These are phyloP conservation scores for Leptarthrus brevirostris DNA, from an alignment of 2,888 invertebrate genomes.

Conservation along the genomic window DNA sequence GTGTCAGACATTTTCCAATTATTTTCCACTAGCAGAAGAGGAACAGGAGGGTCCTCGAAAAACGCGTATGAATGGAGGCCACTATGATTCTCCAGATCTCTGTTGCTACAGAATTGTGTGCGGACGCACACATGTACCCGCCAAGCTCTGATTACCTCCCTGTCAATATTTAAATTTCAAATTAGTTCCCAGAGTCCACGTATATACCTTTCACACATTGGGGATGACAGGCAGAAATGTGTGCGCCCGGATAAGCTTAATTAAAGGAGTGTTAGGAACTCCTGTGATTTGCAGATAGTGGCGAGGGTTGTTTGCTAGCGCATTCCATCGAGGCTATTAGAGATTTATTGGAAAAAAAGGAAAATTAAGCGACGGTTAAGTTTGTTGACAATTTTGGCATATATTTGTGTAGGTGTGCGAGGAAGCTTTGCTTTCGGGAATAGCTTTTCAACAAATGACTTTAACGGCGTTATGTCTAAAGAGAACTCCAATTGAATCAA, in stretches of 20 bases:
- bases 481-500: too few relatives aligned
- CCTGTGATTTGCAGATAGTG: constrained; percentile 43
- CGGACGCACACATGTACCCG: constrained; percentile 31
- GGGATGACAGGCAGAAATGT: constrained; percentile 16
- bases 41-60: neutral
- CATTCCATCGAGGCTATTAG: constrained; percentile 31
- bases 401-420: too few relatives aligned
- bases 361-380: too few relatives aligned
- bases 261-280: constrained; percentile 43
- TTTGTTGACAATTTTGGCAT: too few relatives aligned
- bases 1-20: constrained; percentile 55
- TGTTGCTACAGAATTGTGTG: neutral
- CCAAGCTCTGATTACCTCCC: constrained; percentile 43
- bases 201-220: constrained; percentile 44
- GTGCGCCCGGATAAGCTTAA: constrained; percentile 47
- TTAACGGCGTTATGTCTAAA: too few relatives aligned
- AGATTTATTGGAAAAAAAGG: constrained; percentile 39
- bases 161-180: constrained; percentile 54
- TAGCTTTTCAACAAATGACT: too few relatives aligned
- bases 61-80: constrained; percentile 47
- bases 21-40: constrained; percentile 24
- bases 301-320: constrained; percentile 26
- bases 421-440: too few relatives aligned
- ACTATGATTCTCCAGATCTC: neutral
- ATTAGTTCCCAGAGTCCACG: constrained; percentile 51